phyloP scores from a whole-genome alignment of 2,113 vertebrate genomes.

The Seriola rivoliana region DNA sequence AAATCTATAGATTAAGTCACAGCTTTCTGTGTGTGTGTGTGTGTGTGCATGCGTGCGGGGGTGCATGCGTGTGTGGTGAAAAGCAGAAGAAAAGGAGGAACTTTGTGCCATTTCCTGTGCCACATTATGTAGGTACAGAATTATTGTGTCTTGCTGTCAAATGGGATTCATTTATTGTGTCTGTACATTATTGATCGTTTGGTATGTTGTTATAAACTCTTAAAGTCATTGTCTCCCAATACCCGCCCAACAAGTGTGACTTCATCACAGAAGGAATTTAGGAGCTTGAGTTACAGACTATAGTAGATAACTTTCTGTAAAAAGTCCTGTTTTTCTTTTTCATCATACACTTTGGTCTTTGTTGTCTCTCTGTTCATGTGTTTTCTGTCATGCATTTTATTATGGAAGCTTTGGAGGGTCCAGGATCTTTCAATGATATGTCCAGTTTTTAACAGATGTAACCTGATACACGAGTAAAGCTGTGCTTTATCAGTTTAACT shows the following conservation, averaged over 20 bases:
- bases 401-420: constrained; percentile 13
- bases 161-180: constrained; percentile 9
- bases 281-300: neutral
- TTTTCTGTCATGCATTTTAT: neutral
- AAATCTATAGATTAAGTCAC: constrained; percentile 64
- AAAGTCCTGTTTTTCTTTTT: neutral
- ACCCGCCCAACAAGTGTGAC: neutral
- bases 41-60: constrained; percentile 8
- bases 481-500: constrained; percentile 39
- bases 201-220: constrained; percentile 17
- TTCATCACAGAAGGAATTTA: constrained; percentile 22
- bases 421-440: neutral
- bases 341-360: constrained; percentile 7
- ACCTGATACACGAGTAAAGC: constrained; percentile 10
- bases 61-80: constrained; percentile 1
- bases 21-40: neutral
- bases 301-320: constrained; percentile 2
- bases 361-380: neutral
- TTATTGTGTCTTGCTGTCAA: constrained; percentile 3
- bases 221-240: neutral
- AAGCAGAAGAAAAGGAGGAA: constrained; percentile 13
- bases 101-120: constrained; percentile 23
- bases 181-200: constrained; percentile 7
- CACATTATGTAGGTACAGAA: constrained; percentile 9
- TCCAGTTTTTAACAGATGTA: neutral